Evolutionary conservation across 2,888 invertebrate species (phyloP), one percentile per base, ranked within the genome.

Genomic region (Papilio demoleus): DNA sequence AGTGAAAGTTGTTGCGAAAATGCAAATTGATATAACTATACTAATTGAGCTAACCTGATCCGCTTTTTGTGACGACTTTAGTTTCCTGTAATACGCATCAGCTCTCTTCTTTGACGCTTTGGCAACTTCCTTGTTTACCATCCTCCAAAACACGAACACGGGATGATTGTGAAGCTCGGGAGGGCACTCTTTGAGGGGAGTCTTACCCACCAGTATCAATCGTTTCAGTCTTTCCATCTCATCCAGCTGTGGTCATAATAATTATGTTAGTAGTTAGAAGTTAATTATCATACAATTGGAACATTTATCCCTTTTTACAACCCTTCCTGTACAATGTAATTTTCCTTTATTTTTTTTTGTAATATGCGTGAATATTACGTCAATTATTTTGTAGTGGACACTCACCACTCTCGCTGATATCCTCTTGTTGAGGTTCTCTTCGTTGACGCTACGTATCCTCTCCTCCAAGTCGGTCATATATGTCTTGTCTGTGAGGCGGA

Each of bases 141-240:
- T 93, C 50, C 92, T 81, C 92, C 94, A 94, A 76, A 95, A 94
- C n/a, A 94, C 93, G 83, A 95, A 95, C 4, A 96, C 94, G 0
- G 95, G 95, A 82, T 95, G 95, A 70, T 94, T 88, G 75, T 90
- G 93, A 80, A 95, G 90, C 78, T 95, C 95, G 3, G 93, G 91
- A 0, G 95, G 95, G 58, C 95, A 95, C 74, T 95, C 94, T 73
- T 94, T 93, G 42, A 95, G 83, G 0, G 95, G 95, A 58, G 95
- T 95, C 79, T 94, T 94, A 36, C 95, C 95, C 59, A 94, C 93
- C 31, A 96, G 88, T 68, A 96, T 95, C 72, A 96, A 88, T 72
- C 94, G 93, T 80, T 95, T 96, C 72, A 95, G 93, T 67, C 96
- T 88, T 81, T 95, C 95, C 88, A 95, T 93, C 84, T 96, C 95